phyloP scores from a whole-genome alignment of 2,113 vertebrate genomes.

The Saccopteryx leptura region DNA sequence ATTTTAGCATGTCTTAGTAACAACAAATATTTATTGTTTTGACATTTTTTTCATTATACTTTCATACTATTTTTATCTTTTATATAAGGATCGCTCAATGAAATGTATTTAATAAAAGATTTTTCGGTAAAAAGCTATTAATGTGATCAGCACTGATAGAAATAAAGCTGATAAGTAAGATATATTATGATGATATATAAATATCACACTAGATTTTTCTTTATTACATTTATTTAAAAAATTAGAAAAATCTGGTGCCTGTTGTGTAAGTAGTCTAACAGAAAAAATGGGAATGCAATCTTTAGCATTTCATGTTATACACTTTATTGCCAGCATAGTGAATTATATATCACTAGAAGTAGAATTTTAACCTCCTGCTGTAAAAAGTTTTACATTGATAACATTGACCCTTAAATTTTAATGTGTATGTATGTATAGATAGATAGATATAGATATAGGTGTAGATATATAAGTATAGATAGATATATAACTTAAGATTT shows the following conservation, averaged over 20 bases:
- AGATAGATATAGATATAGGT: too few species aligned
- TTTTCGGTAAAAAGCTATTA: conserved; percentile 32
- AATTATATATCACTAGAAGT: not conserved
- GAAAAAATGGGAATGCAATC: not conserved
- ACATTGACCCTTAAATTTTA: not conserved
- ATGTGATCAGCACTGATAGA: not conserved
- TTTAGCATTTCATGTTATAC: not conserved
- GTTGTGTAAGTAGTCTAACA: not conserved
- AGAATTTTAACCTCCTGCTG: not conserved
- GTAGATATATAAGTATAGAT: too few species aligned
- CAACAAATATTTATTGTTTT: not conserved
- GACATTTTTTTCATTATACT: conserved; percentile 26
- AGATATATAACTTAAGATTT: not conserved
- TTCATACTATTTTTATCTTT: not conserved
- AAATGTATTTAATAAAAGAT: not conserved
- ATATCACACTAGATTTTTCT: not conserved
- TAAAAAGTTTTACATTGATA: conserved; percentile 10
- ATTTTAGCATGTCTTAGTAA: not conserved
- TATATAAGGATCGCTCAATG: not conserved
- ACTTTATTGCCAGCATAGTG: not conserved
- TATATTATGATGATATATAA: not conserved
- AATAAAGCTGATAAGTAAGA: not conserved
- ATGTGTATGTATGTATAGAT: not conserved
- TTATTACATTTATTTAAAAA: conserved; percentile 3
- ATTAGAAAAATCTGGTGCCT: not conserved